Percentiles rank a stretch among this genome's conserved stretches.
Evolutionary conservation across 2,888 invertebrate species (phyloP).

Genomic region (Anticlea derivata): DNA sequence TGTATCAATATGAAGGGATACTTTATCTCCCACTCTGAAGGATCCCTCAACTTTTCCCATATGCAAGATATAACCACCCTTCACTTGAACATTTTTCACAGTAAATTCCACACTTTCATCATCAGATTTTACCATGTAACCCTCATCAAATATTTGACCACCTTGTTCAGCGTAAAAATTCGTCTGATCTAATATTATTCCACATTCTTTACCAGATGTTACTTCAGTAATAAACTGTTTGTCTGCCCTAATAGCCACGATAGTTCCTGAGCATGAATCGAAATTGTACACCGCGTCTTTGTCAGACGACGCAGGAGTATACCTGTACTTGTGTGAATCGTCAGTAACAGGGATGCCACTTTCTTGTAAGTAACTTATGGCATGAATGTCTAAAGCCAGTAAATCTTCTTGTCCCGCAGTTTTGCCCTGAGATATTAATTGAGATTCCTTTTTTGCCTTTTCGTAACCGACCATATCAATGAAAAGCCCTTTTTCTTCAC

Average conservation of each 20-base stretch:
- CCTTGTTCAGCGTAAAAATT: conserved; percentile 99
- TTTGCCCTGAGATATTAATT: conserved; percentile 94
- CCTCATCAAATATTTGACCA: conserved; percentile 98
- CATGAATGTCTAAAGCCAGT: conserved; percentile 96
- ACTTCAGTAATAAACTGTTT: conserved; percentile 94
- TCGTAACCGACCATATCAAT: conserved; percentile 97
- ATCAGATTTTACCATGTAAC: conserved; percentile 91
- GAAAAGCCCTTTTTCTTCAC: conserved; percentile 95
- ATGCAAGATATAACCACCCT: conserved; percentile 98
- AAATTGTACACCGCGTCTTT: conserved; percentile 91
- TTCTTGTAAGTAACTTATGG: conserved; percentile 94
- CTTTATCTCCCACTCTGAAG: conserved; percentile 92
- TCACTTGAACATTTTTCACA: conserved; percentile 96
- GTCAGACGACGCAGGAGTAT: conserved; percentile 86
- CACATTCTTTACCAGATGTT: conserved; percentile 93
- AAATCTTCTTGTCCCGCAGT: conserved; percentile 91
- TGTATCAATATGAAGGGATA: conserved; percentile 92
- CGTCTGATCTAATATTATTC: conserved; percentile 94
- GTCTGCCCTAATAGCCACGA: conserved; percentile 91
- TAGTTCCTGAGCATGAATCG: conserved; percentile 87
- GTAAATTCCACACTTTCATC: conserved; percentile 96
- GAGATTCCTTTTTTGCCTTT: conserved; percentile 94
- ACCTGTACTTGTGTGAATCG: conserved; percentile 96
- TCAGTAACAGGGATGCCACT: conserved; percentile 91
- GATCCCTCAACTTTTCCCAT: conserved; percentile 94